A percentile compares a stretch with the other conserved stretches of the same genome.
Conservation (phyloP, 2,797 vertebrate species). For the Microchirus variegatus region DNA sequence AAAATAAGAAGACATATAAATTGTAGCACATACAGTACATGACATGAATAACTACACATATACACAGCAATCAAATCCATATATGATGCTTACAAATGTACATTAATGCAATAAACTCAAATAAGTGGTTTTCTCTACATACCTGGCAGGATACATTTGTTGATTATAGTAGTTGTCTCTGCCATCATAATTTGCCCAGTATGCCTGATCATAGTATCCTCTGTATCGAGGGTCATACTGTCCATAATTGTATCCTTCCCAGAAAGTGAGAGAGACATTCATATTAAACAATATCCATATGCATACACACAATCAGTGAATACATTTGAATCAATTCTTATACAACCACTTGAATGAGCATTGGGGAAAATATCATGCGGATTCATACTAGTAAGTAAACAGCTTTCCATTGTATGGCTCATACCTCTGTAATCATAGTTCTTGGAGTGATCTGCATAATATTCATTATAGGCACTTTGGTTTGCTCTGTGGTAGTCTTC, state of each 20-base stretch:
- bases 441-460: constrained; percentile 88
- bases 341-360: not conserved
- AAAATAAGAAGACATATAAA: not conserved
- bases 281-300: not conserved
- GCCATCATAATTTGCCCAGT: constrained; percentile 86
- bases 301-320: not conserved
- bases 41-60: not conserved
- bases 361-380: not conserved
- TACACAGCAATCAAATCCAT: not conserved
- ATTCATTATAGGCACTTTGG: constrained; percentile 87
- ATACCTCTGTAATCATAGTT: constrained; percentile 90
- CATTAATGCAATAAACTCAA: not conserved
- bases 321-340: not conserved
- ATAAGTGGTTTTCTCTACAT: constrained; percentile 15
- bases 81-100: not conserved
- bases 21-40: not conserved
- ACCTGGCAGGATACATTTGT: constrained; percentile 77
- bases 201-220: constrained; percentile 87
- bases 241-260: constrained; percentile 82
- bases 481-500: constrained; percentile 87
- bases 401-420: constrained; percentile 6
- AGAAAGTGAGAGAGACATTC: constrained; percentile 43
- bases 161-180: constrained; percentile 79
- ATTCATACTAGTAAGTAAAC: not conserved
- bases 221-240: constrained; percentile 86